Evolutionary conservation across 2,888 invertebrate genomes (phyloP), one percentile per base, ranked within the genome.

Genomic region (Clitarchus hookeri): DNA sequence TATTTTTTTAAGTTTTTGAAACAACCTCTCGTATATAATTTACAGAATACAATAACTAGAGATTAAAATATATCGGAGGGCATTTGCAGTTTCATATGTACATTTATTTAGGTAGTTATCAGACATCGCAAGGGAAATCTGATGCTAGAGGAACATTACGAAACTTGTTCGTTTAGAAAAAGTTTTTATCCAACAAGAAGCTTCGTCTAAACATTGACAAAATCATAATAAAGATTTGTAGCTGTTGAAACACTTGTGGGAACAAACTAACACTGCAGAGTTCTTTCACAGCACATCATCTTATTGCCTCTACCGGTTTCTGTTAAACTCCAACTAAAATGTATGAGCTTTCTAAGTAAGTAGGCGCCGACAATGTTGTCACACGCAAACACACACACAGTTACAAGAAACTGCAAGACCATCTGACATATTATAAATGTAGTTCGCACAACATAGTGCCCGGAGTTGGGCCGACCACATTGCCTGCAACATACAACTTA

Each of bases 71-170:
- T 80, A 44, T 44, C 80, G 27, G 36, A 80, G 80, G 65, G 80
- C 80, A 80, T 80, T 80, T 80, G 80, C 80, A 80, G 80, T 80
- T 80, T 80, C 16, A 26, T 80, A 44, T 80, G 19, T 27, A 80
- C 16, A 27, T 44, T 80, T 80, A 80, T 23, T 12, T 12, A 65
- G 11, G 16, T n/a, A n/a, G n/a, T n/a, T 65, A 65, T 23, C 65
- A 16, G 65, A 65, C 65, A 19, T 65, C 19, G 23, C 65, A 65
- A 9, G 16, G 65, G 16, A 8, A 13, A 65, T 65, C 65, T 65
- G 6, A 65, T 19, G 19, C 65, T 65, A 65, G 65, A 65, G 65
- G 65, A 65, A 65, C 65, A 65, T 65, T 48, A 9, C 8, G 48
- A 48, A 48, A 48, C 48, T 48, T 65, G 65, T 16, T 65, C 65